A percentile compares a stretch with the other conserved stretches of the same genome.
phyloP scores from a whole-genome alignment of 2,888 invertebrate species.

The Hydroisotoma schaefferi region DNA sequence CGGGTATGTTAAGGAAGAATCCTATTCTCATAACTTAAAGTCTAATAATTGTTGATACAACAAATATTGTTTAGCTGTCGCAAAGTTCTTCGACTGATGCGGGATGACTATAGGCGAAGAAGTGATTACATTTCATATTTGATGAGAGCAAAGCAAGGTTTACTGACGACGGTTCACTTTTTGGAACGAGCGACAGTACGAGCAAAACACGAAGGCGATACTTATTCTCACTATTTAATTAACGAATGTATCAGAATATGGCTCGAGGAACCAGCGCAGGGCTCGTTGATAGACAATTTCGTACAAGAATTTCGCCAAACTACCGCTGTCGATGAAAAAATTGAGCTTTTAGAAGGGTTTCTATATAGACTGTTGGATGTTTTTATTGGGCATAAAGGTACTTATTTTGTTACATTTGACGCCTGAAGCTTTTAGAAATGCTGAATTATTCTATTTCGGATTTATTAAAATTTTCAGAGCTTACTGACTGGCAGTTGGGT shows the following conservation, averaged over 20 bases:
- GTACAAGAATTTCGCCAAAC: constrained; percentile 75
- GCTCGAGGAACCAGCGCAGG: constrained; percentile 65
- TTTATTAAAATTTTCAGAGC: constrained; percentile 23
- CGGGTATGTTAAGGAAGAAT: constrained; percentile 51
- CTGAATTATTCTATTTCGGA: background rate
- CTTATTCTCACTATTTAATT: constrained; percentile 70
- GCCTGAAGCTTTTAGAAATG: background rate
- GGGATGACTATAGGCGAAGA: constrained; percentile 71
- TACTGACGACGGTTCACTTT: constrained; percentile 61
- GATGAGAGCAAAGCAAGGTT: constrained; percentile 71
- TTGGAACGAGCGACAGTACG: constrained; percentile 58
- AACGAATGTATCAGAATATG: constrained; percentile 74
- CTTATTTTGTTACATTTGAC: constrained; percentile 4
- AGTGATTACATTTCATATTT: constrained; percentile 80
- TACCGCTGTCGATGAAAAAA: constrained; percentile 83
- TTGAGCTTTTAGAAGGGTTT: constrained; percentile 79
- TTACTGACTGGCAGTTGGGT: constrained; percentile 60
- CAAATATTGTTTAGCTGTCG: constrained; percentile 58
- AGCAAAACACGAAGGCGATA: constrained; percentile 65
- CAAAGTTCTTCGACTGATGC: constrained; percentile 68
- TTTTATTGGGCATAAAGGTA: constrained; percentile 41
- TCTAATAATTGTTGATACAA: background rate
- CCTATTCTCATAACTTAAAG: background rate
- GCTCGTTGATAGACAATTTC: constrained; percentile 68
- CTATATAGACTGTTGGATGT: constrained; percentile 58